Base-by-base conservation (phyloP, 2,797 vertebrate species). In the Tragelaphus oryx region DNA sequence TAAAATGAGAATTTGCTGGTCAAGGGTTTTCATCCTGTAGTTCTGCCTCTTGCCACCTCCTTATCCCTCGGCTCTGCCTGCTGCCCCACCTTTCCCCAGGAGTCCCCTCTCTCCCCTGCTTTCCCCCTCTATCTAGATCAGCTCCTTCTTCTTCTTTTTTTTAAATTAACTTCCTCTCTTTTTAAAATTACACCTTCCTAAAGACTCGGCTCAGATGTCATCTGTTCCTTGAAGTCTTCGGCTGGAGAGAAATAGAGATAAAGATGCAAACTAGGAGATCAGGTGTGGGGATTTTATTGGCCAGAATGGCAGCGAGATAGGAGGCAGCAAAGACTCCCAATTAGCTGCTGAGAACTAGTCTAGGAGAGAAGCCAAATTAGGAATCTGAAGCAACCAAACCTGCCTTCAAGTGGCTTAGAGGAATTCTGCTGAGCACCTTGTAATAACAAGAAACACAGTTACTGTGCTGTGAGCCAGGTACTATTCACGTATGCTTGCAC, bases 381-480 rank as follows among this genome's bases (percentile, higher is more conserved):
- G 52, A 52, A 28, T 8, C 88, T 12, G n/a, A 65, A 41, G 48
- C 59, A 24, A 59, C 80, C 62, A 52, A 13, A 28, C 22, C 41
- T 59, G 50, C 74, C 65, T 89, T 52, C 0, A 1, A 54, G 9
- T 33, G 16, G 44, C 65, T 16, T 26, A 7, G 76, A 2, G 4
- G 7, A 26, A 55, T 22, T 60, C 86, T 6, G 37, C 55, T 20
- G 24, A 84, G 44, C 1, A 0, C 5, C 46, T 52, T 52, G 7
- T 17, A 24, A 30, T 10, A 14, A 65, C 18, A 26, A 57, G 62
- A 80, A n/a, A 46, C 26, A 13, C 0, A 0, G 22, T 55, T 46
- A 10, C 2, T 10, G 48, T 26, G 0, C 6, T 12, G 5, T 7
- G 8, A 26, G 14, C 52, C 71, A n/a, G 60, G 50, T 10, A 1